Evolutionary conservation across 2,797 vertebrate genomes (phyloP), one percentile per base, ranked within the genome.

Genomic region (Danio kyathit): DNA sequence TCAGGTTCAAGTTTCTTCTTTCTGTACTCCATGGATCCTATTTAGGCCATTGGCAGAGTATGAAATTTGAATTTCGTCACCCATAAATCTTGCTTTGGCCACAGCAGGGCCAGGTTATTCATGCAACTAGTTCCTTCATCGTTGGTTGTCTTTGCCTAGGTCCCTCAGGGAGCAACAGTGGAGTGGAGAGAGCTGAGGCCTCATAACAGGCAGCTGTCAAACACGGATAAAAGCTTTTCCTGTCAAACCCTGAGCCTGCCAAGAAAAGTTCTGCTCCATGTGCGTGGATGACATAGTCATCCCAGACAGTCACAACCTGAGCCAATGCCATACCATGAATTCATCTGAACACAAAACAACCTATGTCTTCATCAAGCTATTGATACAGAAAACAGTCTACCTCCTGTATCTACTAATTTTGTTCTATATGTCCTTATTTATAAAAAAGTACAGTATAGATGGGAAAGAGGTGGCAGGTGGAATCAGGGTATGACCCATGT

Each of bases 41-140:
- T 88, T 88, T 84, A 86, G 85, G 79, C 84, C 72, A 75, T 66
- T 88, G 86, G 85, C 87, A 82, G 83, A 67, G 69, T 83, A 77
- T 52, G 82, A 87, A 86, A 83, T 84, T 84, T 75, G 21, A 85
- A 87, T 89, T 87, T 88, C 78, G 60, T 85, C 78, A 66, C 63
- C 54, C 74, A 84, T 88, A 88, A 89, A 88, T 88, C 88, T 86
- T 76, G 16, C 57, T 79, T 57, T 46, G 61, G 82, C 73, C 69
- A 65, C 48, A 74, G 48, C 61, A 54, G 44, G 70, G 65, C 17
- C 56, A 65, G 72, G 83, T 77, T 85, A 79, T 78, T 83, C 49
- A 77, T 80, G 84, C 82, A 85, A 83, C 82, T 86, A 85, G 70
- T 71, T 64, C 79, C 17, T 69, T 82, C 77, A 83, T 69, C 83